Base-by-base conservation (phyloP, 1,140 invertebrate genomes). In the Leptoteleia sp. region DNA sequence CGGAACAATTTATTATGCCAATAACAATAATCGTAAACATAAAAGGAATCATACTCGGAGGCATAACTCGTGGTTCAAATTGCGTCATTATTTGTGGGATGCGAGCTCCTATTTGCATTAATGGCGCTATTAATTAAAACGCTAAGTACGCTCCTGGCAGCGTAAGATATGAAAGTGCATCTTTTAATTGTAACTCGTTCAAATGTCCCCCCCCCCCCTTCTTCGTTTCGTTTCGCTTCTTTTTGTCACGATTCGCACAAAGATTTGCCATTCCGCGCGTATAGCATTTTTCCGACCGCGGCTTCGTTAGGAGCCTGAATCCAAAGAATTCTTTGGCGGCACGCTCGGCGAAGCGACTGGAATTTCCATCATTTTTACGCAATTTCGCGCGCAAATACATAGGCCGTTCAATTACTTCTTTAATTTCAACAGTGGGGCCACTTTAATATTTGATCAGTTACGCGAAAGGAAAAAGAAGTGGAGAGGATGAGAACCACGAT, bases 21-120 rank as follows among this genome's bases (percentile, higher is more conserved):
- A 68, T 57, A 70, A 59, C 45, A 50, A 59, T 70, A 70, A 70
- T 52, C 43, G 17, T 70, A 57, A 70, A 50, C 7, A 33, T 40
- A 27, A 48, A 67, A 47, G 15, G 17, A 55, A 47, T 47, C 31
- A 54, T 64, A 31, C 16, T 11, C 25, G 1, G 29, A 12, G 13
- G 25, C 33, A 38, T 52, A 65, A 65, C 47, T 65, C 62, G 43
- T 6, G n/a, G n/a, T 35, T 47, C n/a, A 43, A 55, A 55, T 8
- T 25, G 5, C 38, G 2, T 40, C 40, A 43, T 55, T 68, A 68
- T 57, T 68, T 47, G 31, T 54, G 31, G 38, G 4, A 22, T 47
- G 33, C 54, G 31, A 29, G 31, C 25, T 37, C 6, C 40, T 55
- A 68, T 55, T 68, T 68, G 62, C 62, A 67, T 67, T 54, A 52